Percentiles rank a stretch among this genome's conserved stretches.
phyloP scores from a whole-genome alignment of 2,888 invertebrate genomes.

The Griposia aprilina region DNA sequence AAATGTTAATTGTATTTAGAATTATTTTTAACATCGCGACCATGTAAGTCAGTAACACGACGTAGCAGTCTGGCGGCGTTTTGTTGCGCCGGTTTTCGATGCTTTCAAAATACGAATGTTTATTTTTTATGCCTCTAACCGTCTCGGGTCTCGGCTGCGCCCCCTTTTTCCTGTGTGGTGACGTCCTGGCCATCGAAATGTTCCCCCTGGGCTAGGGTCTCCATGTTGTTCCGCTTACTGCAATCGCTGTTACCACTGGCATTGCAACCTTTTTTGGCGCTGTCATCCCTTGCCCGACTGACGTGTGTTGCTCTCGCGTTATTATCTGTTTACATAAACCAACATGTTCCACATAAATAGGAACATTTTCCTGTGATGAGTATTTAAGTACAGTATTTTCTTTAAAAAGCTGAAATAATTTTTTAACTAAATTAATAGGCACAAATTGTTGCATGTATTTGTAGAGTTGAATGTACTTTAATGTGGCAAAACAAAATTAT shows the following conservation, averaged over 20 bases:
- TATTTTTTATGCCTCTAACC: conserved; percentile 71
- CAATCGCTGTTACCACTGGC: conserved; percentile 82
- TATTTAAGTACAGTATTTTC: conserved; percentile 19
- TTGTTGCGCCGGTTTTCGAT: conserved; percentile 12
- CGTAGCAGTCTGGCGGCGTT: conserved; percentile 5
- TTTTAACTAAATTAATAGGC: conserved; percentile 2
- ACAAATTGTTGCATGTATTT: conserved; percentile 8
- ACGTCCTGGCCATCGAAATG: conserved; percentile 86
- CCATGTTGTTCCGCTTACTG: conserved; percentile 86
- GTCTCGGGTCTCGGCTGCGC: conserved; percentile 77
- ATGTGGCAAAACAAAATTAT: neutral
- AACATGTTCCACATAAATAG: conserved; percentile 64
- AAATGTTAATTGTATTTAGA: conserved; percentile 6
- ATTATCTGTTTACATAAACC: conserved; percentile 77
- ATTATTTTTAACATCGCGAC: conserved; percentile 15
- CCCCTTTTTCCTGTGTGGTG: conserved; percentile 81
- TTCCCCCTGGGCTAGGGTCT: conserved; percentile 87
- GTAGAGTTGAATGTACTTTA: conserved; percentile 10
- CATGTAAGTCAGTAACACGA: conserved; percentile 15
- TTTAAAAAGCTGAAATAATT: conserved; percentile 23
- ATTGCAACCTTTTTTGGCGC: conserved; percentile 85
- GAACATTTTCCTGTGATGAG: conserved; percentile 38
- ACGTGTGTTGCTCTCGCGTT: conserved; percentile 83
- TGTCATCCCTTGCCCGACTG: conserved; percentile 87
- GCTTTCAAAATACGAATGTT: conserved; percentile 46